Conservation (phyloP, 2,888 invertebrate genomes). For the Parapristionchus giblindavisi region DNA sequence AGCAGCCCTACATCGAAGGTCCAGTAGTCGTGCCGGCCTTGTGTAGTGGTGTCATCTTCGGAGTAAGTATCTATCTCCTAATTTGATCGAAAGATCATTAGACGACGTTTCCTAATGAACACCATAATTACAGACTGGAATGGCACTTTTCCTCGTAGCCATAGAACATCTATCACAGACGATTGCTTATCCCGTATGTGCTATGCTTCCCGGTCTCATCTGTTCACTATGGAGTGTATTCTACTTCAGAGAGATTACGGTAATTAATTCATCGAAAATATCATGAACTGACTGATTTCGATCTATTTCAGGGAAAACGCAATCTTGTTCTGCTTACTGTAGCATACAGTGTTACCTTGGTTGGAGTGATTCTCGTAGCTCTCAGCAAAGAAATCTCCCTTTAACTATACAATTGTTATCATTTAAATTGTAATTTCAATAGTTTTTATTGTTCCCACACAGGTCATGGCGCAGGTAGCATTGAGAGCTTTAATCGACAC, state of each 20-base stretch:
- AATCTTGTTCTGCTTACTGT: conserved; percentile 49
- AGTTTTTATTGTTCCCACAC: too few relatives aligned
- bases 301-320: conserved; percentile 45
- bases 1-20: conserved; percentile 65
- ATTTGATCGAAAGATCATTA: conserved; percentile 60
- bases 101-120: conserved; percentile 9
- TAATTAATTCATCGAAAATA: conserved; percentile 44
- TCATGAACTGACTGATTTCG: background rate
- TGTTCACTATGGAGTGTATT: conserved; percentile 72
- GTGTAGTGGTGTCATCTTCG: conserved; percentile 72
- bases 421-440: background rate
- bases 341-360: conserved; percentile 51
- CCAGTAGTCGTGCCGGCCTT: conserved; percentile 71
- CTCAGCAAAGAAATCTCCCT: conserved; percentile 42
- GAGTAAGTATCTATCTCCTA: too few relatives aligned
- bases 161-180: conserved; percentile 72
- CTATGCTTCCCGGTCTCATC: conserved; percentile 71
- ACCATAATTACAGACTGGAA: conserved; percentile 29
- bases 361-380: conserved; percentile 49
- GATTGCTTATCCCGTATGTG: conserved; percentile 73
- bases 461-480: too few relatives aligned
- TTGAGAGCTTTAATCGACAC: too few relatives aligned
- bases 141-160: conserved; percentile 71
- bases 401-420: conserved; percentile 10
- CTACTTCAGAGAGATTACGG: conserved; percentile 72